Evolutionary conservation across 2,797 vertebrate species (phyloP).

Genomic region (Sebastes umbrosus): DNA sequence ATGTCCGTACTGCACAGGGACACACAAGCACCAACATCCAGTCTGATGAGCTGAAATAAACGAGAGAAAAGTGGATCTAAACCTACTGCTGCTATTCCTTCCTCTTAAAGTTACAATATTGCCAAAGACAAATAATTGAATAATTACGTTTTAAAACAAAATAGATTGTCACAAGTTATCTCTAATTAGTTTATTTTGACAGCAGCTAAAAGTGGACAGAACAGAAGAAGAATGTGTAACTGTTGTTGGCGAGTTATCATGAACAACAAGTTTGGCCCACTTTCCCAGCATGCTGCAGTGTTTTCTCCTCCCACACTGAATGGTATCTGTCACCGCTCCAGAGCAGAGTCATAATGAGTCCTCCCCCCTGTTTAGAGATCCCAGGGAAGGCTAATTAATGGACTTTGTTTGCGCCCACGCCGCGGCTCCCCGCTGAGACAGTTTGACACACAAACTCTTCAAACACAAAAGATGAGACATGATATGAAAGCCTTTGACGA

Average conservation of each 20-base stretch:
- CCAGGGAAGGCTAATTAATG: constrained; percentile 25
- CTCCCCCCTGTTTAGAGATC: background rate
- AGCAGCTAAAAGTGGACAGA: background rate
- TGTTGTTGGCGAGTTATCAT: background rate
- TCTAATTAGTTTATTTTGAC: background rate
- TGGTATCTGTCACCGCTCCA: background rate
- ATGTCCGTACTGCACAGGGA: background rate
- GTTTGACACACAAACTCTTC: constrained; percentile 10
- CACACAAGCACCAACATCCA: background rate
- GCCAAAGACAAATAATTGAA: background rate
- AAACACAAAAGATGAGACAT: constrained; percentile 1
- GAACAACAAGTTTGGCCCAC: background rate
- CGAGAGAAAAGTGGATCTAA: background rate
- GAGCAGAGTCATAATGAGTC: background rate
- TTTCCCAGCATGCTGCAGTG: background rate
- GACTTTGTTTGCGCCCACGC: constrained; percentile 14
- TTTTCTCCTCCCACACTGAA: background rate
- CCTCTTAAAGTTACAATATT: background rate
- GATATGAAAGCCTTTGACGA: background rate
- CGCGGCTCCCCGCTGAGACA: background rate
- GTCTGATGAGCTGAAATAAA: background rate
- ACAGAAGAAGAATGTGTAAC: background rate
- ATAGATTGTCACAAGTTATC: background rate
- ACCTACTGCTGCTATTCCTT: background rate
- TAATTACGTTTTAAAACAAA: background rate